phyloP scores from a whole-genome alignment of 2,888 invertebrate species.

The Aplocera efformata region DNA sequence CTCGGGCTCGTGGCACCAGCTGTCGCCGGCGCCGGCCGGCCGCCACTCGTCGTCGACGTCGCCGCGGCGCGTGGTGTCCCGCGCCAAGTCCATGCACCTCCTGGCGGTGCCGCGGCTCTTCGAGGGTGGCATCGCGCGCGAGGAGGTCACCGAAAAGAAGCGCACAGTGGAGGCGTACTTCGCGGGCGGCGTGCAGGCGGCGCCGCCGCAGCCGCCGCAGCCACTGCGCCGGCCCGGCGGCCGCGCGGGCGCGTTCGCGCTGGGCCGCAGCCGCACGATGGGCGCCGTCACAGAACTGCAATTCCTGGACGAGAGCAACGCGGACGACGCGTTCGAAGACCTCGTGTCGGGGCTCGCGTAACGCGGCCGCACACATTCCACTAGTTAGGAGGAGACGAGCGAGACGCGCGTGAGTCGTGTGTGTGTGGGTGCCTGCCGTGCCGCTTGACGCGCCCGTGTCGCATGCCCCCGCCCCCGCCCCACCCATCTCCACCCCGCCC shows the following conservation, averaged over 20 bases:
- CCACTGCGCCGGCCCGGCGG: constrained; percentile 37
- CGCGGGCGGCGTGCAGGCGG: constrained; percentile 43
- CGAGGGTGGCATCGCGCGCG: constrained; percentile 87
- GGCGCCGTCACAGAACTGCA: constrained; percentile 85
- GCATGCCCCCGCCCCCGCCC: constrained; percentile 36
- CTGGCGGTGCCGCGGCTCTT: constrained; percentile 88
- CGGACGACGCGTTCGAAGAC: constrained; percentile 93
- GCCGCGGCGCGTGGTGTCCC: constrained; percentile 64
- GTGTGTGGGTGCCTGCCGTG: constrained; percentile 68
- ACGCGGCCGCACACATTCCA: constrained; percentile 65
- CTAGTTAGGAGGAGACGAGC: constrained; percentile 69
- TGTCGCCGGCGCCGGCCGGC: constrained; percentile 69
- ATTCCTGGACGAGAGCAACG: constrained; percentile 88
- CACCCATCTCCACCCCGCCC: constrained; percentile 33
- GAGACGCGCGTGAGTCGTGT: constrained; percentile 79
- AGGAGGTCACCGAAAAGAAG: constrained; percentile 85
- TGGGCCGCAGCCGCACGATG: constrained; percentile 88
- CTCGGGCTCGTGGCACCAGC: constrained; percentile 91
- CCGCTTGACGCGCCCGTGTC: constrained; percentile 64
- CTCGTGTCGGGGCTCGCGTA: constrained; percentile 84
- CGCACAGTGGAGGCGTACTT: constrained; percentile 88
- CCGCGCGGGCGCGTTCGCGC: constrained; percentile 70
- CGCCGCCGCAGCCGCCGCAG: constrained; percentile 40
- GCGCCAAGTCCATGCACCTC: constrained; percentile 88
- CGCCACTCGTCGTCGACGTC: constrained; percentile 57